Evolutionary conservation across 1,140 invertebrate species (phyloP).

Genomic region (Muscidifurax raptorellus): DNA sequence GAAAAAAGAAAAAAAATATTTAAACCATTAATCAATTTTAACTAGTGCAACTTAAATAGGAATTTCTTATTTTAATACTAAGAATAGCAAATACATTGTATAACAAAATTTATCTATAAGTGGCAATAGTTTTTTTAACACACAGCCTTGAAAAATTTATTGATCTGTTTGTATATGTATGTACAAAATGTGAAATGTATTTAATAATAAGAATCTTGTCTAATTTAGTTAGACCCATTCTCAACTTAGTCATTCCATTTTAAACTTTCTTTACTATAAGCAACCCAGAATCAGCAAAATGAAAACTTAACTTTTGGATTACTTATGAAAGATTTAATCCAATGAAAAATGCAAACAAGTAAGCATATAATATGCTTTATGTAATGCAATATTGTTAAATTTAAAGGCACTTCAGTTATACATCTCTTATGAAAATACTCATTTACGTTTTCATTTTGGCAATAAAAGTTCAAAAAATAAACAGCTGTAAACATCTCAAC

Average conservation of each 20-base stretch:
- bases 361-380: neutral
- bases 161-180: conserved; percentile 37
- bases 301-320: conserved; percentile 32
- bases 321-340: conserved; percentile 31
- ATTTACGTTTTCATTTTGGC: neutral
- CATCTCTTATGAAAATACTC: neutral
- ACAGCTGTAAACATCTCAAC: too few species aligned
- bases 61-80: conserved; percentile 34
- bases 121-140: conserved; percentile 42
- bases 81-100: conserved; percentile 44
- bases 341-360: neutral
- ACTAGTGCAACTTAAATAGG: conserved; percentile 5
- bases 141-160: conserved; percentile 50
- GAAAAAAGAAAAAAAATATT: neutral
- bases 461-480: neutral
- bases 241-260: neutral
- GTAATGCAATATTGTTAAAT: neutral
- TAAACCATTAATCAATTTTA: neutral
- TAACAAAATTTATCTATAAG: conserved; percentile 35
- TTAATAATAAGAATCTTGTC: conserved; percentile 16
- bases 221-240: conserved; percentile 1
- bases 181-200: conserved; percentile 42
- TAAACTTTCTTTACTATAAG: conserved; percentile 16
- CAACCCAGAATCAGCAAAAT: conserved; percentile 18
- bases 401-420: neutral